A percentile compares a stretch with the other conserved stretches of the same genome.
phyloP scores from a whole-genome alignment of 1,140 invertebrate species.

The Drosophila paulistorum region DNA sequence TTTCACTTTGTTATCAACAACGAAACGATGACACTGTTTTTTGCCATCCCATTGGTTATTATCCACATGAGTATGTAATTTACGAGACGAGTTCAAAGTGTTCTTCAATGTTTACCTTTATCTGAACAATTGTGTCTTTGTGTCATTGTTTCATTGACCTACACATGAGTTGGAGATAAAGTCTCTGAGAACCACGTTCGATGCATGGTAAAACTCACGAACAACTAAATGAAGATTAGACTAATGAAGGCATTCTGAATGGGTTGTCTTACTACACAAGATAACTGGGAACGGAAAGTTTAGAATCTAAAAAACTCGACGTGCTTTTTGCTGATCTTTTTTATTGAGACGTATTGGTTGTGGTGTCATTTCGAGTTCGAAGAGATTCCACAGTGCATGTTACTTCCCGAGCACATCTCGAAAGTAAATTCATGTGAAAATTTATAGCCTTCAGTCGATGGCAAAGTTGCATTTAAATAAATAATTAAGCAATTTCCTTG shows the following conservation, averaged over 20 bases:
- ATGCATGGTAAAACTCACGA: too few relatives aligned
- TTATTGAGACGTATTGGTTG: constrained; percentile 13
- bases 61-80: background rate
- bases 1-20: constrained; percentile 64
- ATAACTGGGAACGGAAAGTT: background rate
- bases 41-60: background rate
- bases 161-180: background rate
- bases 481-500: constrained; percentile 64
- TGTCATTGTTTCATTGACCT: background rate
- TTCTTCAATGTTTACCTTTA: background rate
- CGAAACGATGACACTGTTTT: constrained; percentile 29
- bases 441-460: constrained; percentile 45
- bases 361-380: too few relatives aligned
- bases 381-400: background rate
- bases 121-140: background rate
- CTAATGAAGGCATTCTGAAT: background rate
- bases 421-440: constrained; percentile 24
- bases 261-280: background rate
- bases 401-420: background rate
- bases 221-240: too few relatives aligned
- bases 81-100: background rate
- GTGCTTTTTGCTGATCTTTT: constrained; percentile 17
- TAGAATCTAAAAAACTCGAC: background rate
- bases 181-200: background rate
- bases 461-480: constrained; percentile 58